Evolutionary conservation across 1,140 invertebrate genomes (phyloP).

Genomic region (Popillia japonica): DNA sequence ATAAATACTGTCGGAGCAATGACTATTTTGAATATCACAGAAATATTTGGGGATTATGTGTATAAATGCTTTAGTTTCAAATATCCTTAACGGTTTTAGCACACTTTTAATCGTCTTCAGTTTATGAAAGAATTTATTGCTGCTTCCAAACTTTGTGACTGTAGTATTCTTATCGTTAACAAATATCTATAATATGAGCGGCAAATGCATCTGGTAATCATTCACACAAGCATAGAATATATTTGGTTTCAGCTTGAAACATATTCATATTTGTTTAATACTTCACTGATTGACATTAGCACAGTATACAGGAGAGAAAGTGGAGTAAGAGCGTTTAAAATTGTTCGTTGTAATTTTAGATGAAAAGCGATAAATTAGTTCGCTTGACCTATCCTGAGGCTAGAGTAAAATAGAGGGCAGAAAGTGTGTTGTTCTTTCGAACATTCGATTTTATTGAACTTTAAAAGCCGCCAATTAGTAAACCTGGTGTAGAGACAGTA

Average conservation of each 20-base stretch:
- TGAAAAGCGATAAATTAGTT: conserved; percentile 6
- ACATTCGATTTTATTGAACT: neutral
- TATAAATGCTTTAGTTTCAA: too few species aligned
- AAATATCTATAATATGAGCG: too few species aligned
- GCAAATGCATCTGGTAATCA: too few species aligned
- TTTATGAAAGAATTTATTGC: too few species aligned
- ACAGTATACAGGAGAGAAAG: neutral
- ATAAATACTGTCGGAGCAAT: too few species aligned
- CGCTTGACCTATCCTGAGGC: neutral
- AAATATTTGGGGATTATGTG: too few species aligned
- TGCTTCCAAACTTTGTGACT: too few species aligned
- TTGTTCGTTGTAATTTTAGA: neutral
- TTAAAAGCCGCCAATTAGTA: neutral
- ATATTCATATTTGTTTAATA: neutral
- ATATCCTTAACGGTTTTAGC: too few species aligned
- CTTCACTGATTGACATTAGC: neutral
- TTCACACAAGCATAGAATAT: too few species aligned
- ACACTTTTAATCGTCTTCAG: too few species aligned
- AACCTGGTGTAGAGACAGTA: neutral
- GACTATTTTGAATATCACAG: too few species aligned
- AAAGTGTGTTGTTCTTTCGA: neutral
- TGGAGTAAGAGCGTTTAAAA: neutral
- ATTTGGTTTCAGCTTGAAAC: neutral
- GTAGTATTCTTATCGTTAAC: too few species aligned
- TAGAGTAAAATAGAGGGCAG: neutral